Base-by-base conservation (phyloP, 2,797 vertebrate species). In the Anguilla anguilla region DNA sequence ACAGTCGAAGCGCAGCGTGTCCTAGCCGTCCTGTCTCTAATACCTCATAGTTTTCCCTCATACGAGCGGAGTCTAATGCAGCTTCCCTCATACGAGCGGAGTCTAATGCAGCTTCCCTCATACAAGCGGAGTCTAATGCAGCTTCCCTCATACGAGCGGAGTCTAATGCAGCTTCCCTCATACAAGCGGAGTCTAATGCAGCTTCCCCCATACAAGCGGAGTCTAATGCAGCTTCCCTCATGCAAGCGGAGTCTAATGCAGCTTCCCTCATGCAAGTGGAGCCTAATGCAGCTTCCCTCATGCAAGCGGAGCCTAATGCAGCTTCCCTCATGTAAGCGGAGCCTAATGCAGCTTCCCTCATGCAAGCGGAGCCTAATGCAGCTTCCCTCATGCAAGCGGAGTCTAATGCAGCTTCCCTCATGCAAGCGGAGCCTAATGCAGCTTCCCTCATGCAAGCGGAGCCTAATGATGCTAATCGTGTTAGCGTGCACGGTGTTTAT, bases 251-350 rank as follows among this genome's bases (percentile, higher is more conserved):
- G 11, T 7, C 61, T 64, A 64, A 64, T 2, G 61, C n/a, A 39
- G 39, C 39, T 88, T 85, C 91, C 87, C 91, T 2, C 10, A 35
- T 74, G 4, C 69, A 31, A 3, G 11, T 0, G 69, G 7, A 74
- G 11, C 7, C 61, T 64, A 64, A 64, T 2, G 61, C n/a, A 39
- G 39, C 39, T 88, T 85, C 91, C 87, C 91, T 2, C 10, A 35
- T 74, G 4, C 69, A 31, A 3, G 11, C 0, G 69, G 7, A 74
- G 11, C 7, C 61, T 64, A 64, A 64, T 2, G 61, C n/a, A 39
- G 39, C 39, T 88, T 85, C 91, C 87, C 91, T 2, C 10, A 35
- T n/a, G n/a, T n/a, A n/a, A n/a, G n/a, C n/a, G n/a, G n/a, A n/a
- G n/a, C n/a, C n/a, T n/a, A n/a, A n/a, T n/a, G n/a, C n/a, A n/a